Evolutionary conservation across 2,113 vertebrate species (phyloP).

Genomic region (Phasianus colchicus): DNA sequence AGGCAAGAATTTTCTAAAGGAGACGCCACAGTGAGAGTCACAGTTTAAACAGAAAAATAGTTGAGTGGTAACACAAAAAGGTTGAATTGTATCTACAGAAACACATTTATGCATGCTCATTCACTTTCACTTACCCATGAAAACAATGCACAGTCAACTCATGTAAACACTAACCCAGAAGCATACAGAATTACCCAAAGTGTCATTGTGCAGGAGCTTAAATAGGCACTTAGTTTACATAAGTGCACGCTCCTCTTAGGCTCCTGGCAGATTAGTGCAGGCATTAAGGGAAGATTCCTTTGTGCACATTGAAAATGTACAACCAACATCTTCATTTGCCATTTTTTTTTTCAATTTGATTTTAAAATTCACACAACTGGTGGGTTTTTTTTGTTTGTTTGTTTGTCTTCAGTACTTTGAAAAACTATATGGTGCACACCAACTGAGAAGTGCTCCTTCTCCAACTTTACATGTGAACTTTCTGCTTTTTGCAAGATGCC

Average conservation of each 20-base stretch:
- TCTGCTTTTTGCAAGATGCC: background rate
- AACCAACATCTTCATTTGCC: background rate
- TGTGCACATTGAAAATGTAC: rapidly evolving
- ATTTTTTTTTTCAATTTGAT: background rate
- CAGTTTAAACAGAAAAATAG: background rate
- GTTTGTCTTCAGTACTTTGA: background rate
- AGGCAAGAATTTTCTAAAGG: background rate
- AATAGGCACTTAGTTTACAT: background rate
- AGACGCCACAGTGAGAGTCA: background rate
- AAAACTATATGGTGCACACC: background rate
- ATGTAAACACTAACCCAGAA: background rate
- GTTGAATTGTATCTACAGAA: slow-evolving; percentile 44
- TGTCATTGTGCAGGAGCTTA: background rate
- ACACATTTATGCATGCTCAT: slow-evolving; percentile 29
- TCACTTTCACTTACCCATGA: slow-evolving; percentile 41
- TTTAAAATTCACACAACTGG: background rate
- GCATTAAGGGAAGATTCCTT: background rate
- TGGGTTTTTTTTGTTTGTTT: too few species aligned
- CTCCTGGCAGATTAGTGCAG: background rate
- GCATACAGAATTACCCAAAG: background rate
- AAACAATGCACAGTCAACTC: slow-evolving; percentile 26
- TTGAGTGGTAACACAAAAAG: background rate
- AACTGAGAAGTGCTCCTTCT: background rate
- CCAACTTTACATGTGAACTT: background rate
- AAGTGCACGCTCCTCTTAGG: background rate